Base-by-base conservation (phyloP, 35 echinoderm and acorn worm species). In the Stichopus chloronotus region DNA sequence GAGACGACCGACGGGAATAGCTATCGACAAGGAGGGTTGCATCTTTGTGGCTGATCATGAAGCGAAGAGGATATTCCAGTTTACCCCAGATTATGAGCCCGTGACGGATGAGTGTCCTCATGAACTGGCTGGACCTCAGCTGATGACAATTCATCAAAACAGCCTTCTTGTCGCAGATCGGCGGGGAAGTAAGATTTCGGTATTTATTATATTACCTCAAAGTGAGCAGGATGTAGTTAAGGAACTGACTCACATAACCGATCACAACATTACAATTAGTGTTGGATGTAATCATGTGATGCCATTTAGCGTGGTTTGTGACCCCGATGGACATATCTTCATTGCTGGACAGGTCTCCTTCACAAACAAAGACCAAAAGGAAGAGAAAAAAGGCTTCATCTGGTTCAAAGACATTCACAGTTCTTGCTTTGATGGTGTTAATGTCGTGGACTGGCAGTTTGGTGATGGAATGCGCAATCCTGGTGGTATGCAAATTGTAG, bases 381-480 rank as follows among this genome's bases (percentile, higher is more conserved):
- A 61, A 17, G 52, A 43, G 7, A 71, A 17, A 12, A 52, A 19
- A 54, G 87, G 87, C 52, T 89, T 71, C 87, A 71, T 89, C 22
- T 89, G 87, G 87, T 89, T 89, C 61, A 69, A 63, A n/a, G 87
- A 89, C 60, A 9, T 0, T 1, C 65, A 89, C 8, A 89, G 87
- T 25, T 4, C 2, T 16, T 7, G 4, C 9, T 89, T 89, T 72
- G 23, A 61, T 4, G 65, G 65, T 53, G 9, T 9, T 52, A 89
- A 89, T 16, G n/a, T 89, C 4, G 21, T 54, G 21, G 87, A 89
- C 87, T 89, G 87, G 87, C 5, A 9, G 59, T 89, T 89, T 59
- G 87, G 87, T 16, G 61, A 52, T 12, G 87, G 87, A 63, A 22
- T 89, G 21, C 87, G 87, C 14, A 89, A 89, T 72, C 87, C 87